Conservation (phyloP, 2,113 vertebrate genomes). For the Microcebus tavaratra region DNA sequence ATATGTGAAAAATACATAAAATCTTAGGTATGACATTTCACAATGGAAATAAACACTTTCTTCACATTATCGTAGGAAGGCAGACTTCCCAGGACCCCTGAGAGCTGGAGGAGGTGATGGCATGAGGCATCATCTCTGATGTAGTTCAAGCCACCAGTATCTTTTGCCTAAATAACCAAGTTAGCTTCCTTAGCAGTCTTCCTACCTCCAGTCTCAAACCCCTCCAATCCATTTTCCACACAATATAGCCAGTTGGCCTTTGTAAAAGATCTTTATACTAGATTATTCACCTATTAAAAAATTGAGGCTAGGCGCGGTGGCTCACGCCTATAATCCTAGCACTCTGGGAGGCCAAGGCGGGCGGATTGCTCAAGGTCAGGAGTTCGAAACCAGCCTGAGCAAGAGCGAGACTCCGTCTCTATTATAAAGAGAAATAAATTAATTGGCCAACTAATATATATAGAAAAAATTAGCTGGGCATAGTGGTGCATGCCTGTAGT, state of each 20-base stretch:
- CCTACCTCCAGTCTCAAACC: not conserved
- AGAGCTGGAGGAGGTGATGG: not conserved
- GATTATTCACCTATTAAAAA: not conserved
- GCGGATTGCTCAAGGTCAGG: too few relatives aligned
- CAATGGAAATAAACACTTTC: not conserved
- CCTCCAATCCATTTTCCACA: not conserved
- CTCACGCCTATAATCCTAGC: too few relatives aligned
- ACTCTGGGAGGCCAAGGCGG: too few relatives aligned
- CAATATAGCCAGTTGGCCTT: not conserved
- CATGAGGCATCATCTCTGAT: not conserved
- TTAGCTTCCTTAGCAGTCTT: not conserved
- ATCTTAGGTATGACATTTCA: not conserved
- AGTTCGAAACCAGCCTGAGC: too few relatives aligned
- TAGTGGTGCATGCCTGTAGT: too few relatives aligned
- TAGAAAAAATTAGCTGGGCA: too few relatives aligned
- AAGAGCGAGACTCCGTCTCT: too few relatives aligned
- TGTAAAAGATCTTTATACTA: not conserved
- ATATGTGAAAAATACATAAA: not conserved
- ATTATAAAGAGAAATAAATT: too few relatives aligned
- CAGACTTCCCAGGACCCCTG: not conserved
- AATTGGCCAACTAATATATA: too few relatives aligned
- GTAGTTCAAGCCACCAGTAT: not conserved
- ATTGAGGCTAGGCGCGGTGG: too few relatives aligned
- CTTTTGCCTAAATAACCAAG: not conserved
- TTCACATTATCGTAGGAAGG: not conserved